Evolutionary conservation across 2,888 invertebrate species (phyloP), one percentile per base, ranked within the genome.

Genomic region (Sarcophaga subvicina): DNA sequence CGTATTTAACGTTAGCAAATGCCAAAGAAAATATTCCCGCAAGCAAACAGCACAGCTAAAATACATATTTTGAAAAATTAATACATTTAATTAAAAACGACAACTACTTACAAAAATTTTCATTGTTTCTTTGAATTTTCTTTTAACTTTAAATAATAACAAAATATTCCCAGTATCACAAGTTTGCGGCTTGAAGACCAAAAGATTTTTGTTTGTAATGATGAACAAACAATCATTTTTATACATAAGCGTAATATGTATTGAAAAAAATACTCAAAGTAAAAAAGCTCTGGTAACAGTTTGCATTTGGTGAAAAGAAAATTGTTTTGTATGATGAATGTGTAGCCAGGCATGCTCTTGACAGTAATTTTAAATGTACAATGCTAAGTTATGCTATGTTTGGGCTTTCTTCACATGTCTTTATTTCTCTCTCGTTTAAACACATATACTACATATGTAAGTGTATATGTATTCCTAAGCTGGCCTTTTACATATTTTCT

Each of bases 211-310:
- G 91, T 90, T 90, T 89, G 76, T 88, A 85, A 89, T 89, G 89
- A 89, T 85, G 85, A 86, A 87, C 75, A 66, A 76, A 72, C 77
- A 88, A 89, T 88, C 89, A 90, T 89, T 91, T 91, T 91, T 91
- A 91, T 90, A 91, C 89, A 14, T 17, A 37, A 66, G 63, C 59
- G 66, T 20, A 11, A 49, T 84, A 79, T 71, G 11, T 6, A 54
- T 69, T 80, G 20, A 3, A 47, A 73, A 60, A 27, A 47, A 14
- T 49, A 73, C 20, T 62, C 14, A 73, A 69, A 59, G n/a, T 37
- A 67, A 59, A 77, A 37, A 60, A 84, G 25, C 64, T 60, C 45
- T 62, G 66, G 37, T 45, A 60, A 71, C 59, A 66, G 27, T 70
- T 79, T 77, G 78, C 54, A 83, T 66, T 72, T 70, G n/a, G 47